phyloP scores from a whole-genome alignment of 2,113 vertebrate species.

The Pedetes capensis region DNA sequence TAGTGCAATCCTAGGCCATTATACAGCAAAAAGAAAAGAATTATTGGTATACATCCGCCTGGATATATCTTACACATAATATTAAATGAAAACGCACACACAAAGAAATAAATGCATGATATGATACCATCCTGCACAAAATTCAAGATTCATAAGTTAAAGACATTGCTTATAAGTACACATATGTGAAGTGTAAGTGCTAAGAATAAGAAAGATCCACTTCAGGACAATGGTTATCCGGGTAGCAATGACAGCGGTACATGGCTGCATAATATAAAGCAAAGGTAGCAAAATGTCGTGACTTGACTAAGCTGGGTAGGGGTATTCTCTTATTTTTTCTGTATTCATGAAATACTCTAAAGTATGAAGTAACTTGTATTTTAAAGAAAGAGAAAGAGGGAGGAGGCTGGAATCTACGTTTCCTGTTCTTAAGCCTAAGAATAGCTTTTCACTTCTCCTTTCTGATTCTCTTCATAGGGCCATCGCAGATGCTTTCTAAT shows the following conservation, averaged over 20 bases:
- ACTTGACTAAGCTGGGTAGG: neutral
- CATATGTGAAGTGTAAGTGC: accelerated
- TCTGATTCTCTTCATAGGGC: neutral
- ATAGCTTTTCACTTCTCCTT: neutral
- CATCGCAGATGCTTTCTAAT: constrained; percentile 11
- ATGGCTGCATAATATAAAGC: neutral
- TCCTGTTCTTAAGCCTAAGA: neutral
- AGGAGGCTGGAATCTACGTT: neutral
- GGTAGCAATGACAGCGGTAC: too few species aligned
- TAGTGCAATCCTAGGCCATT: neutral
- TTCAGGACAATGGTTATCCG: neutral
- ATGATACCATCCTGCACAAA: neutral
- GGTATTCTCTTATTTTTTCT: neutral
- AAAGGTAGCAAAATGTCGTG: neutral
- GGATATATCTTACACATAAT: neutral
- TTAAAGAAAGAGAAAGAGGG: neutral
- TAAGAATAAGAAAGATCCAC: neutral
- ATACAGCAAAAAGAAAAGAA: neutral
- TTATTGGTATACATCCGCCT: neutral
- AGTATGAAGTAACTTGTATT: neutral
- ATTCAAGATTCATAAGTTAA: neutral
- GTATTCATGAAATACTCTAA: neutral
- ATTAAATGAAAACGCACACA: neutral
- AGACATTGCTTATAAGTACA: neutral
- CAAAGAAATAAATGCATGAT: neutral